Conservation (phyloP, 2,888 invertebrate species). For the Pteria penguin region DNA sequence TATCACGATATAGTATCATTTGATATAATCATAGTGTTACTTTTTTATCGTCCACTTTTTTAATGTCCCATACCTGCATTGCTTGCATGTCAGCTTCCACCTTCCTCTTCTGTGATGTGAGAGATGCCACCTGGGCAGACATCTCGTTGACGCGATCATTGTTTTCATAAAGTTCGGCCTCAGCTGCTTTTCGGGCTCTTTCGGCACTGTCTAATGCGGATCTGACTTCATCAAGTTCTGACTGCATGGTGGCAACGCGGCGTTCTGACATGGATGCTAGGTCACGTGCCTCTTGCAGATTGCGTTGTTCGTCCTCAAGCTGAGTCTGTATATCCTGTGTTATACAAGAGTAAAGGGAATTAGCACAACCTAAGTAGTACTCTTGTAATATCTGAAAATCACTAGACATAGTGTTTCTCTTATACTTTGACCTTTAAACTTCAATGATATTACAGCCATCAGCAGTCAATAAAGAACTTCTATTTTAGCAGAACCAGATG, state of each 20-base stretch:
- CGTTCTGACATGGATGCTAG: constrained; percentile 98
- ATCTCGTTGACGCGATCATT: constrained; percentile 98
- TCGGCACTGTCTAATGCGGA: constrained; percentile 95
- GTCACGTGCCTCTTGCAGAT: constrained; percentile 98
- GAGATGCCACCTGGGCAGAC: constrained; percentile 93
- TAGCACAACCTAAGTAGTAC: too few relatives aligned
- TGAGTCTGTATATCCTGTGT: constrained; percentile 92
- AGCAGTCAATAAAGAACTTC: too few relatives aligned
- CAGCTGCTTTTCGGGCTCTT: constrained; percentile 97
- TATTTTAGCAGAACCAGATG: too few relatives aligned
- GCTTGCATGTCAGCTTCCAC: constrained; percentile 98
- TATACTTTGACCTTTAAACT: too few relatives aligned
- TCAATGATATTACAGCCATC: too few relatives aligned
- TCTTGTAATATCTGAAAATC: too few relatives aligned
- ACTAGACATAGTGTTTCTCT: too few relatives aligned
- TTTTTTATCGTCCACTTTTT: not conserved
- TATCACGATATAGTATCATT: not conserved
- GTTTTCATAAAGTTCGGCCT: constrained; percentile 97
- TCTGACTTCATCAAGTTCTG: constrained; percentile 98
- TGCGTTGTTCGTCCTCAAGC: constrained; percentile 98
- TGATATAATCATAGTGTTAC: not conserved
- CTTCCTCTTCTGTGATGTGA: constrained; percentile 98
- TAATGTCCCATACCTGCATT: constrained; percentile 87
- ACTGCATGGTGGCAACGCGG: constrained; percentile 96
- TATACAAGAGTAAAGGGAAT: too few relatives aligned